phyloP scores from a whole-genome alignment of 2,797 vertebrate species.

The Thunnus albacares region DNA sequence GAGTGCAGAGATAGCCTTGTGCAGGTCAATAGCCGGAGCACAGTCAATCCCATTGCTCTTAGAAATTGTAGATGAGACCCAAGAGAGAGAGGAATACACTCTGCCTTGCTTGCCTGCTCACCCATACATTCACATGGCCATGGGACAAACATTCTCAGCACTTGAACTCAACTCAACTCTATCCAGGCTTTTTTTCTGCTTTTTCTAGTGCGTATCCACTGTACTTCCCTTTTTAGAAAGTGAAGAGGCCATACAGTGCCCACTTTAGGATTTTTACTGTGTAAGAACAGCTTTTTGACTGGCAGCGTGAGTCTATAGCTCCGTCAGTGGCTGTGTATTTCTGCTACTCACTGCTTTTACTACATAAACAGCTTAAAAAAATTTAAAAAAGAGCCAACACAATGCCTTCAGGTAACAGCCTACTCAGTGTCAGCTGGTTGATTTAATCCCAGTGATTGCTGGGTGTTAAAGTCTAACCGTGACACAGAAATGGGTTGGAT shows the following conservation, averaged over 20 bases:
- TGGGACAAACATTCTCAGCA: conserved; percentile 1
- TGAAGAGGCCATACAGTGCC: background rate
- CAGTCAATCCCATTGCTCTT: conserved; percentile 62
- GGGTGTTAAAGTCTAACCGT: conserved; percentile 48
- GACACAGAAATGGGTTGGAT: conserved; percentile 60
- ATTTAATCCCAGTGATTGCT: conserved; percentile 69
- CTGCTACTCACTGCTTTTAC: conserved; percentile 35
- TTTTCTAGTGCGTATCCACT: background rate
- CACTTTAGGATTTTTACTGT: conserved; percentile 2
- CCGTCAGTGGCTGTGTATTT: conserved; percentile 4
- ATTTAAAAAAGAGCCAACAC: conserved; percentile 23
- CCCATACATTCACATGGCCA: conserved; percentile 26
- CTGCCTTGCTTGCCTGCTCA: conserved; percentile 29
- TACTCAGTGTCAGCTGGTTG: conserved; percentile 58
- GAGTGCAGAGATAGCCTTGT: conserved; percentile 59
- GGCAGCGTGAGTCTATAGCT: conserved; percentile 9
- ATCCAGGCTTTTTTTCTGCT: conserved; percentile 4
- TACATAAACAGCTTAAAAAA: conserved; percentile 35
- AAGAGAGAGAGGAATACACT: conserved; percentile 31
- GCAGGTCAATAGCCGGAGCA: conserved; percentile 68
- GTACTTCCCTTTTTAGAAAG: conserved; percentile 2
- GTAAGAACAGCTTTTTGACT: conserved; percentile 27
- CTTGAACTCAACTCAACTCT: conserved; percentile 8
- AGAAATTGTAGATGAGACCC: conserved; percentile 58
- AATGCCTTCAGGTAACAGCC: conserved; percentile 54